Percentiles rank a stretch among this genome's conserved stretches.
Evolutionary conservation across 2,113 vertebrate species (phyloP).

Genomic region (Nipponia nippon): DNA sequence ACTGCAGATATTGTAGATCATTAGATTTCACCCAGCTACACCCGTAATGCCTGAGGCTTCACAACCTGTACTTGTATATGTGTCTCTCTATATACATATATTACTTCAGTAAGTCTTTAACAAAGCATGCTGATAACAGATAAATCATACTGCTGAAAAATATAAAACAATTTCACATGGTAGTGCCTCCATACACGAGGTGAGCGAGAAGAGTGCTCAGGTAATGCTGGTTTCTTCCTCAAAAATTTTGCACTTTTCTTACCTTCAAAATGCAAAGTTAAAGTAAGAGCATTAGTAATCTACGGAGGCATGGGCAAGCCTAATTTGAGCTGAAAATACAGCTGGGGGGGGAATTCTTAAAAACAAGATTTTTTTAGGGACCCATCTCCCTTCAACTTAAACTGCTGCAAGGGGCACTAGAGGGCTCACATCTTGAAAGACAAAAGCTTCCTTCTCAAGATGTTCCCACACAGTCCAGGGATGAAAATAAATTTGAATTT

Average conservation of each 20-base stretch:
- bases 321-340: neutral
- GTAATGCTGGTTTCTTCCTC: neutral
- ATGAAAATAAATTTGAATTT: neutral
- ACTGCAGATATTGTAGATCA: neutral
- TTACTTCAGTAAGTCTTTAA: neutral
- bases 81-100: fast-evolving
- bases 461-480: neutral
- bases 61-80: neutral
- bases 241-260: neutral
- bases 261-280: neutral
- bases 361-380: neutral
- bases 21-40: neutral
- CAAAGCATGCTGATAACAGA: neutral
- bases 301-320: neutral
- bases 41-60: fast-evolving
- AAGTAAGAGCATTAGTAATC: neutral
- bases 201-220: neutral
- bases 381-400: neutral
- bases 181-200: neutral
- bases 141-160: neutral
- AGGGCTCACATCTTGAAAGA: neutral
- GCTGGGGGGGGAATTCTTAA: neutral
- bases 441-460: neutral
- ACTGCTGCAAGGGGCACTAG: neutral
- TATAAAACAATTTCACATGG: neutral